Evolutionary conservation across 1,140 invertebrate species (phyloP).

Genomic region (Drosophila oshimai): DNA sequence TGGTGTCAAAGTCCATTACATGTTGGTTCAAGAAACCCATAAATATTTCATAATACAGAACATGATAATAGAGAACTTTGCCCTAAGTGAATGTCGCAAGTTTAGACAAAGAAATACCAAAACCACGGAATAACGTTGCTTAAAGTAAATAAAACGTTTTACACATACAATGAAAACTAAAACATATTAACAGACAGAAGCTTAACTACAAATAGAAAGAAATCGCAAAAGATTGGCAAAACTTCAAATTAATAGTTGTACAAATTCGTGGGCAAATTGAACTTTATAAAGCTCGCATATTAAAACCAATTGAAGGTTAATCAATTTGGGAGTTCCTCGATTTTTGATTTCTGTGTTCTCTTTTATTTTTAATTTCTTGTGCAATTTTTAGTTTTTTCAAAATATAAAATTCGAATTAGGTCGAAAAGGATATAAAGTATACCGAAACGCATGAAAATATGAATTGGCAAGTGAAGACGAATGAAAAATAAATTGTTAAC

Average conservation of each 20-base stretch:
- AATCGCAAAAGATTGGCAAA: conserved; percentile 29
- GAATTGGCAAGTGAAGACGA: conserved; percentile 27
- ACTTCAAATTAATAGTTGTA: background rate
- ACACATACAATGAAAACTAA: conserved; percentile 1
- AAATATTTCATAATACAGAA: conserved; percentile 6
- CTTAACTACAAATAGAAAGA: conserved; percentile 29
- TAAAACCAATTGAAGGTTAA: background rate
- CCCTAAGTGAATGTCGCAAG: conserved; percentile 42
- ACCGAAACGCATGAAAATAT: conserved; percentile 54
- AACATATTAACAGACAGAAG: conserved; percentile 7
- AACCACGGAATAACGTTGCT: conserved; percentile 31
- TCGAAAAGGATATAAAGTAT: conserved; percentile 80
- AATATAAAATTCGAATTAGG: conserved; percentile 60
- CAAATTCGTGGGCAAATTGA: conserved; percentile 5
- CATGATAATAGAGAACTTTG: conserved; percentile 29
- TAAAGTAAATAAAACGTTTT: conserved; percentile 21
- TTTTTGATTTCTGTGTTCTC: background rate
- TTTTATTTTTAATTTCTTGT: conserved; percentile 48
- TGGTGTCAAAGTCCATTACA: conserved; percentile 47
- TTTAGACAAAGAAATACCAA: conserved; percentile 66
- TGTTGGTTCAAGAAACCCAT: conserved; percentile 24
- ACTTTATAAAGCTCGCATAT: background rate
- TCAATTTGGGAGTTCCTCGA: background rate
- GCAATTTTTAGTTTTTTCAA: conserved; percentile 65
- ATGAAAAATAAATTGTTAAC: conserved; percentile 61